Evolutionary conservation across 2,113 vertebrate species (phyloP).

Genomic region (Cyphomyrus discorhynchus): DNA sequence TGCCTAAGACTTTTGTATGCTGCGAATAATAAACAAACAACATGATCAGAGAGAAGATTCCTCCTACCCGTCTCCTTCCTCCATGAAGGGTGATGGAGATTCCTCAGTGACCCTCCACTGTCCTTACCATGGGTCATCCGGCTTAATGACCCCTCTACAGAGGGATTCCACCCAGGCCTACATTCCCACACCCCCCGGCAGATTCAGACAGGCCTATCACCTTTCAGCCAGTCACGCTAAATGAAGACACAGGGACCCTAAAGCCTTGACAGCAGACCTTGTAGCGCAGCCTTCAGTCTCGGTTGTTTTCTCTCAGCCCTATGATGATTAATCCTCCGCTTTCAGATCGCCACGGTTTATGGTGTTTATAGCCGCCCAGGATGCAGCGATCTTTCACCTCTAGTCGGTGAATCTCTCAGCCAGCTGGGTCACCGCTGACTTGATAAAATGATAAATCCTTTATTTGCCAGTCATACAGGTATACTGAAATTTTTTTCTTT

Average conservation of each 20-base stretch:
- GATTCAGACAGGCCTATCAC: constrained; percentile 6
- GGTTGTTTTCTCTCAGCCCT: background rate
- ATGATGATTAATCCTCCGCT: background rate
- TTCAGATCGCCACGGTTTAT: background rate
- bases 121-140: background rate
- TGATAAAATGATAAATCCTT: background rate
- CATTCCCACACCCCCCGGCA: background rate
- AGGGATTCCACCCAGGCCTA: background rate
- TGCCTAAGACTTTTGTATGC: background rate
- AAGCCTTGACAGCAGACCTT: background rate
- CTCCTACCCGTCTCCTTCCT: background rate
- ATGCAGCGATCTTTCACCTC: background rate
- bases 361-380: background rate
- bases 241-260: background rate
- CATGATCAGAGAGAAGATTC: background rate
- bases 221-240: background rate
- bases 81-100: background rate
- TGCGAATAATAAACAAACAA: background rate
- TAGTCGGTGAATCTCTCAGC: background rate
- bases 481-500: background rate
- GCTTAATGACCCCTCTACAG: background rate
- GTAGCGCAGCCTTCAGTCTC: background rate
- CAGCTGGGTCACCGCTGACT: background rate
- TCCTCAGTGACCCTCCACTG: background rate
- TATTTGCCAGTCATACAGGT: background rate